Base-by-base conservation (phyloP, 2,113 vertebrate species). In the Origma solitaria region DNA sequence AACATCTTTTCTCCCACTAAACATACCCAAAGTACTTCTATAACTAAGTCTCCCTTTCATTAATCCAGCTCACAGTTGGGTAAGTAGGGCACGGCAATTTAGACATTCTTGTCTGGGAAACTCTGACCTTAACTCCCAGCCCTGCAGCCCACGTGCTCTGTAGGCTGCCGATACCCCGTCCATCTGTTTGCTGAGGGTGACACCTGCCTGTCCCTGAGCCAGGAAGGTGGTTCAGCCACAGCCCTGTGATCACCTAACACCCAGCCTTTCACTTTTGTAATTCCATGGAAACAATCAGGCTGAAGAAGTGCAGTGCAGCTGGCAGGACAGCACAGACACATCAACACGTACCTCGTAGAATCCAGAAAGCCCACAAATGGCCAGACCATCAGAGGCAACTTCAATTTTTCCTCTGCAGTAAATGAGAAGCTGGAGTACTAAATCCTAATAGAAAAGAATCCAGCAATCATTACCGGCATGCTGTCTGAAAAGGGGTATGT, bases 11-110 rank as follows among this genome's bases (percentile, higher is more conserved):
- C 92, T 73, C 25, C 25, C 38, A 86, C 60, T 92, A 71, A 90
- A 68, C 83, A 77, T 47, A 78, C 68, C 68, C 68, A 28, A 92
- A 92, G 85, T 60, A 91, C 83, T 75, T 49, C 57, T 65, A 83
- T 58, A 64, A 24, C 81, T 84, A 66, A 96, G 86, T 88, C 76
- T 88, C 65, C 79, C 73, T 78, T 96, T 95, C 89, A 91, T 89
- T 92, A 91, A 86, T 62, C 57, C 91, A 94, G 90, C 93, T 93
- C 88, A 72, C 86, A 93, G 75, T 16, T 61, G 75, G 85, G 2
- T 88, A 97, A 95, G 88, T 88, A 94, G 93, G 96, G 68, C 90
- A 96, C 2, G n/a, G 77, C 86, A 94, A 96, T 92, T 95, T 21
- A 87, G 83, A 87, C 64, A 91, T 79, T 82, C 90, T 88, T 91